Conservation (phyloP, 92 coral and sea anemone species). For the Epizoanthus rinbou region DNA sequence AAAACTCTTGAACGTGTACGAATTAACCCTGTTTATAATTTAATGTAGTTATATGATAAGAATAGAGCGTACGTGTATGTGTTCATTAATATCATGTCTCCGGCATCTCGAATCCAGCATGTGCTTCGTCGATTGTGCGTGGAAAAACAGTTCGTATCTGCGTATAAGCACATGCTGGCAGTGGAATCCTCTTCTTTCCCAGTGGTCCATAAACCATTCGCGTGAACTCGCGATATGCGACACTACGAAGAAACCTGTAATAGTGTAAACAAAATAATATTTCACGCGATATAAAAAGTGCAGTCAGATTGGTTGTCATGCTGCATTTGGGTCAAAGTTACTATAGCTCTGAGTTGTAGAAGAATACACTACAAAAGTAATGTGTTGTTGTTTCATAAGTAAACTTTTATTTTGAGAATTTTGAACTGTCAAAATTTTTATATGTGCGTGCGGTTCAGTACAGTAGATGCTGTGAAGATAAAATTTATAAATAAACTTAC, state of each 20-base stretch:
- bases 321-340: neutral
- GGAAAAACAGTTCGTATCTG: constrained; percentile 32
- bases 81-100: neutral
- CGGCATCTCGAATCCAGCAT: constrained; percentile 37
- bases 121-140: constrained; percentile 18
- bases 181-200: constrained; percentile 37
- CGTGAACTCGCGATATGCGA: constrained; percentile 23
- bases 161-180: constrained; percentile 39
- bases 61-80: neutral
- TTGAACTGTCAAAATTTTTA: neutral
- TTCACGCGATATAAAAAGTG: neutral
- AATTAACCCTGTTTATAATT: neutral
- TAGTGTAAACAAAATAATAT: neutral
- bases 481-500: constrained; percentile 18
- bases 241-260: constrained; percentile 6
- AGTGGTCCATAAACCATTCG: constrained; percentile 33
- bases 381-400: neutral
- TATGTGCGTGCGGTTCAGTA: neutral
- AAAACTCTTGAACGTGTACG: neutral
- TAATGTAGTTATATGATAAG: neutral
- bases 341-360: neutral
- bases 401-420: neutral
- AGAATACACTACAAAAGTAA: neutral
- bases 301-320: neutral
- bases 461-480: neutral